Evolutionary conservation across 2,797 vertebrate species (phyloP).

Genomic region (Chromobotia macracanthus): DNA sequence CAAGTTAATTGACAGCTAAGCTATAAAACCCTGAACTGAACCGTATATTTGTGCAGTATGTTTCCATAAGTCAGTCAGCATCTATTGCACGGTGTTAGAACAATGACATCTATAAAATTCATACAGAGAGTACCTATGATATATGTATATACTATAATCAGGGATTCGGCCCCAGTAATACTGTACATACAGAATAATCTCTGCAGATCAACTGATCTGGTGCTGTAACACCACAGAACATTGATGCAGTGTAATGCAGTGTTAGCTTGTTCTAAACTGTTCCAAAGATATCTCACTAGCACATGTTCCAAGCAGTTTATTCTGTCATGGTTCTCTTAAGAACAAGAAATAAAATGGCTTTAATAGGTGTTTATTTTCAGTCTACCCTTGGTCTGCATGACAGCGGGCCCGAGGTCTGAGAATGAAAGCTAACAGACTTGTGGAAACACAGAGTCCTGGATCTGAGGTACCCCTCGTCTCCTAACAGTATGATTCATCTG

Average conservation of each 20-base stretch:
- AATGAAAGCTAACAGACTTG: slow-evolving; percentile 29
- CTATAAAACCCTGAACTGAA: slow-evolving; percentile 8
- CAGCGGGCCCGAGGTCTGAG: slow-evolving; percentile 22
- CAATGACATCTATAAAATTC: background rate
- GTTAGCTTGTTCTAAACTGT: slow-evolving; percentile 33
- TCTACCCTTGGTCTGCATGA: background rate
- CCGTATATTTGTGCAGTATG: background rate
- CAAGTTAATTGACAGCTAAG: background rate
- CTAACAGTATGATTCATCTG: slow-evolving; percentile 22
- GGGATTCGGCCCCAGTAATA: background rate
- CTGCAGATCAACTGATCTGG: background rate
- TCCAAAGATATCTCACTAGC: slow-evolving; percentile 56
- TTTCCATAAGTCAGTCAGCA: background rate
- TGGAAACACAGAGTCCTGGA: background rate
- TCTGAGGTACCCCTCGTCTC: background rate
- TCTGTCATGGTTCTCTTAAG: slow-evolving; percentile 60
- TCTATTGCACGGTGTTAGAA: background rate
- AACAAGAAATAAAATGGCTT: slow-evolving; percentile 58
- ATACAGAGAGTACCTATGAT: background rate
- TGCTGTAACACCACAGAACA: background rate
- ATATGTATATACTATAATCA: background rate
- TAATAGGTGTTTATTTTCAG: slow-evolving; percentile 60
- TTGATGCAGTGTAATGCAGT: slow-evolving; percentile 13
- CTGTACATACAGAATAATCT: background rate
- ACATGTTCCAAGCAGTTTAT: slow-evolving; percentile 52